Evolutionary conservation across 2,888 invertebrate genomes (phyloP).

Genomic region (Habroteleia sp.): DNA sequence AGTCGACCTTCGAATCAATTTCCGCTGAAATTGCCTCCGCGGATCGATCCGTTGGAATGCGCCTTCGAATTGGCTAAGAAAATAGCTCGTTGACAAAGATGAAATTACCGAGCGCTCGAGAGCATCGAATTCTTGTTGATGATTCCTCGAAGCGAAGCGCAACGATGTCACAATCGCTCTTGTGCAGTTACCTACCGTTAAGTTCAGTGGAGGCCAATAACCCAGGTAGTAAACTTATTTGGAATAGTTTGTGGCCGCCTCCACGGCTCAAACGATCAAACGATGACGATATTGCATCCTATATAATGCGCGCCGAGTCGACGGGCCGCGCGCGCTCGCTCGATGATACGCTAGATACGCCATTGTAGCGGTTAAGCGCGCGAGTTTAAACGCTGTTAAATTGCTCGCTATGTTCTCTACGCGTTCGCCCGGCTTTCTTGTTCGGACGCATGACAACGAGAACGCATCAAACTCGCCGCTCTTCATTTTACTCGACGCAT

Average conservation of each 20-base stretch:
- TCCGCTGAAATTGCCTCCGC: slow-evolving; percentile 6
- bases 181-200: slow-evolving; percentile 75
- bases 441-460: slow-evolving; percentile 42
- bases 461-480: slow-evolving; percentile 28
- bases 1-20: slow-evolving; percentile 1
- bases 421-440: slow-evolving; percentile 42
- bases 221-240: slow-evolving; percentile 77
- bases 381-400: slow-evolving; percentile 57
- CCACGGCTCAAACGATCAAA: slow-evolving; percentile 65
- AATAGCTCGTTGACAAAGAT: slow-evolving; percentile 38
- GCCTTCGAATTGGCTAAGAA: slow-evolving; percentile 17
- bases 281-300: slow-evolving; percentile 67
- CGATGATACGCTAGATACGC: slow-evolving; percentile 52
- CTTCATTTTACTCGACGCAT: slow-evolving; percentile 14
- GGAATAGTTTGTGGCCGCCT: slow-evolving; percentile 74
- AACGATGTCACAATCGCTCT: slow-evolving; percentile 72
- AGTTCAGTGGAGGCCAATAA: slow-evolving; percentile 79
- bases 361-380: slow-evolving; percentile 54
- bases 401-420: slow-evolving; percentile 35
- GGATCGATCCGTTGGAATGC: slow-evolving; percentile 16
- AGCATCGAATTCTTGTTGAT: slow-evolving; percentile 44
- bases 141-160: slow-evolving; percentile 52
- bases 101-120: slow-evolving; percentile 42
- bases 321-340: slow-evolving; percentile 35
- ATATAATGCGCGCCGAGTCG: slow-evolving; percentile 44